phyloP scores from a whole-genome alignment of 2,113 vertebrate genomes.

The Tamias sibiricus region DNA sequence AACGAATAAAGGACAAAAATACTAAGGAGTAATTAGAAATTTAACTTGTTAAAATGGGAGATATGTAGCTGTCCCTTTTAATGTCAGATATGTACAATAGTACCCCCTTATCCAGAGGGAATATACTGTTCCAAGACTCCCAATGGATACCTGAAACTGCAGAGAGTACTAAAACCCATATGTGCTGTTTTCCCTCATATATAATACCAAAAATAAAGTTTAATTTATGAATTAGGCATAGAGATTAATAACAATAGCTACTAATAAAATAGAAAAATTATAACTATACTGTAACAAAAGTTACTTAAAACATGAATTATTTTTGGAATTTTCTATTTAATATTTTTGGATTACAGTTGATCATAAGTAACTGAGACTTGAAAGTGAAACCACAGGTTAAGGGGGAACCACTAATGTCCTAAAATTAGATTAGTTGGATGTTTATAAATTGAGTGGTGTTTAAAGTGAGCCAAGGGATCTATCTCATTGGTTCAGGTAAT shows the following conservation, averaged over 20 bases:
- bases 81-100: neutral
- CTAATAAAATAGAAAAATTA: neutral
- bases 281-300: neutral
- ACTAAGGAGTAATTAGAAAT: conserved; percentile 8
- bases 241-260: neutral
- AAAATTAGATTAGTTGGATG: conserved; percentile 9
- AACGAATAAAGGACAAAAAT: neutral
- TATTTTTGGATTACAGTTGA: neutral
- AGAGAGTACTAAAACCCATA: neutral
- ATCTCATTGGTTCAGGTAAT: neutral
- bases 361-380: neutral
- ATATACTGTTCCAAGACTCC: neutral
- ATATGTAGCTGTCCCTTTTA: neutral
- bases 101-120: neutral
- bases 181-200: neutral
- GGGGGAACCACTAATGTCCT: neutral
- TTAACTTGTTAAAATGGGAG: neutral
- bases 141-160: neutral
- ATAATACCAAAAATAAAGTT: neutral
- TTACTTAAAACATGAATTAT: neutral
- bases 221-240: neutral
- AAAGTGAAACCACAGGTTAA: neutral
- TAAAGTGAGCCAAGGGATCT: neutral
- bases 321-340: neutral
- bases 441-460: conserved; percentile 46